Evolutionary conservation across 1,140 invertebrate species (phyloP), one percentile per base, ranked within the genome.

Genomic region (Arctopsyche grandis): DNA sequence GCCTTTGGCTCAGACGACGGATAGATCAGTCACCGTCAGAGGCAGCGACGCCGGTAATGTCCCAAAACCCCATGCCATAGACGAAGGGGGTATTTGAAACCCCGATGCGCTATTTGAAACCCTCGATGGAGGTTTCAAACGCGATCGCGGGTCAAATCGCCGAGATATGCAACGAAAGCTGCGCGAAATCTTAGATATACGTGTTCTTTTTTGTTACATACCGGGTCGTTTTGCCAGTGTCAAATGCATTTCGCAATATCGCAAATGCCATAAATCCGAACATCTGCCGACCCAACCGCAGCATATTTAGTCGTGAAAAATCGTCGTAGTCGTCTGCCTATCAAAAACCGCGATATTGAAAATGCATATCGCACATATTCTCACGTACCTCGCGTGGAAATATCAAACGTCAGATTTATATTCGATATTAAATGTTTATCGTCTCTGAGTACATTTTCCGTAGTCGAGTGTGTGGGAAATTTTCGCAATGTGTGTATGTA

Each of bases 1-100:
- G 69, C 38, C 69, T 70, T 76, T 78, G 73, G 48, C 19, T 74
- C 80, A 52, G 58, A 73, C 38, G 66, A 26, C 69, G 69, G 56
- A 78, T 75, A 81, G 80, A 81, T 81, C 80, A 81, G 80, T 81
- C 80, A 81, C 71, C 80, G 80, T 81, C 80, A 81, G 29, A 69
- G 71, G 48, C 80, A 81, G 77, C 80, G 76, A 73, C 52, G 75
- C 19, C 69, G 73, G 69, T 69, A 73, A 73, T 73, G 69, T 73
- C 69, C 69, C 3, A 9, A n/a, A n/a, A 48, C 10, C 24, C 69
- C 69, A 22, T 22, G 12, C n/a, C 22, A 66, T 16, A 43, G 43
- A 19, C 9, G 1, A 3, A 19, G 9, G 16, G 56, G 29, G 29
- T 38, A 38, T 38, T 19, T 66, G 5, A 26, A 5, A 16, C 24